These are phyloP conservation scores for Sorex maritimensis DNA, from an alignment of 2,797 vertebrate genomes.

Conservation along the genomic window DNA sequence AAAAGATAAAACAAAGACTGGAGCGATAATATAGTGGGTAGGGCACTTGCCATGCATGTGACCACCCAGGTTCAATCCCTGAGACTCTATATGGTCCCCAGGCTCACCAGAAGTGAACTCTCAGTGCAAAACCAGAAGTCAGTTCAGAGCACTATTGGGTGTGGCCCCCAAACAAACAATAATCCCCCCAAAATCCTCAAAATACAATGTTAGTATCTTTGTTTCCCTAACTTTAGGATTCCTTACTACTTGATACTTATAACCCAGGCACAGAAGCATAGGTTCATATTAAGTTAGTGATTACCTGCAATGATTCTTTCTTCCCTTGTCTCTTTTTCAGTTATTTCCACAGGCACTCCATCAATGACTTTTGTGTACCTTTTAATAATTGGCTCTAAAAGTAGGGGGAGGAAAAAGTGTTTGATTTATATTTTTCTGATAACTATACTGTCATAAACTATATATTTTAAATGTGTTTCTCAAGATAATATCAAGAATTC, in stretches of 20 bases:
- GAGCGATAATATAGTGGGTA: too few species aligned
- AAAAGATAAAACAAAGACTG: too few species aligned
- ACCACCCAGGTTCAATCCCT: too few species aligned
- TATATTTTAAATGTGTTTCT: constrained; percentile 37
- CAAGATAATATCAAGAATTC: not conserved
- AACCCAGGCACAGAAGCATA: not conserved
- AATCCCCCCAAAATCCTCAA: not conserved
- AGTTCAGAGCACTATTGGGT: too few species aligned
- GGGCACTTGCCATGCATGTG: too few species aligned
- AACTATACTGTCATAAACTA: not conserved
- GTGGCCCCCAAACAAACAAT: too few species aligned
- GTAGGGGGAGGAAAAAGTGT: not conserved
- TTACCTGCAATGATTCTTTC: constrained; percentile 93
- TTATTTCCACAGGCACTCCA: constrained; percentile 87
- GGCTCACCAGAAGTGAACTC: too few species aligned
- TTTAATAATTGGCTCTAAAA: constrained; percentile 90
- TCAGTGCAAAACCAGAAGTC: too few species aligned
- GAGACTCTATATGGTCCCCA: too few species aligned
- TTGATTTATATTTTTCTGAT: not conserved
- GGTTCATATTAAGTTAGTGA: not conserved
- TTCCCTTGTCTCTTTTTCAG: constrained; percentile 90
- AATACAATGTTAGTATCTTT: not conserved
- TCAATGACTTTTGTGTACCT: constrained; percentile 93
- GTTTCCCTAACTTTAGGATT: constrained; percentile 15
- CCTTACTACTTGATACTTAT: not conserved